Evolutionary conservation across 2,888 invertebrate genomes (phyloP).

Genomic region (Hydroisotoma schaefferi): DNA sequence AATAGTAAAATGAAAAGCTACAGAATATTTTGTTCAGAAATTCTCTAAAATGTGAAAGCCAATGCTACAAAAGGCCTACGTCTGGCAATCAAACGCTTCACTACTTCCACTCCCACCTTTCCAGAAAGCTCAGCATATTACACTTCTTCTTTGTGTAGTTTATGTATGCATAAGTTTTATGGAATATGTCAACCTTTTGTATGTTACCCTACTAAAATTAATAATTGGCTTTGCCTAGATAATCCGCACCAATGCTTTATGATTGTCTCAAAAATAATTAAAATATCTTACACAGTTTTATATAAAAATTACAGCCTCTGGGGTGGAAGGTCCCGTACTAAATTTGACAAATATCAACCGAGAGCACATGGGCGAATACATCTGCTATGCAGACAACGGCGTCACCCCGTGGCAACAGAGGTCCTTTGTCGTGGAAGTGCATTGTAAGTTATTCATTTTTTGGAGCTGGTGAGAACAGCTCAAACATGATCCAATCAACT

Average conservation of each 20-base stretch:
- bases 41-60: too few relatives aligned
- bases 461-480: too few relatives aligned
- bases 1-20: too few relatives aligned
- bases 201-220: too few relatives aligned
- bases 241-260: too few relatives aligned
- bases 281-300: neutral
- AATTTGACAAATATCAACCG: constrained; percentile 71
- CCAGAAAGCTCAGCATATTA: neutral
- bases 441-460: constrained; percentile 65
- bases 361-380: constrained; percentile 71
- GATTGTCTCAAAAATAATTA: too few relatives aligned
- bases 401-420: constrained; percentile 77
- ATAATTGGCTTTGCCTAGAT: neutral
- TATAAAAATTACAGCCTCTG: constrained; percentile 60
- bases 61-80: too few relatives aligned
- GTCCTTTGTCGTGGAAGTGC: constrained; percentile 78
- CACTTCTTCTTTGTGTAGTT: neutral
- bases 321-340: constrained; percentile 70
- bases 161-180: neutral
- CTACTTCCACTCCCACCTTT: too few relatives aligned
- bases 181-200: neutral
- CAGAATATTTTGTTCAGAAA: too few relatives aligned
- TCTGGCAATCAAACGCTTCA: too few relatives aligned
- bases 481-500: too few relatives aligned
- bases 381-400: constrained; percentile 65